phyloP scores from a whole-genome alignment of 2,113 vertebrate species.

The Phoenicopterus ruber region DNA sequence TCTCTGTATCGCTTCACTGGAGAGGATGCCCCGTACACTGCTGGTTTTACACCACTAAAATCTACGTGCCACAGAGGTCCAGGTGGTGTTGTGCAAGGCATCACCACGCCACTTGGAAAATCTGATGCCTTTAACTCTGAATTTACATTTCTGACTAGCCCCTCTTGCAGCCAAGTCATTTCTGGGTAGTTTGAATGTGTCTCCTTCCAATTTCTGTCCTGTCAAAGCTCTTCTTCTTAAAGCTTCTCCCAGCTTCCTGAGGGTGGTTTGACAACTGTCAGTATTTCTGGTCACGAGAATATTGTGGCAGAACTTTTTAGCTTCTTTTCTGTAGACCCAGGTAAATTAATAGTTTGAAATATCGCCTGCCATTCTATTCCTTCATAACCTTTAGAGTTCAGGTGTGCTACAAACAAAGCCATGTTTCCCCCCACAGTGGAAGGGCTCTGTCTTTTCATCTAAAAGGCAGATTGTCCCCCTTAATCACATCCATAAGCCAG shows the following conservation, averaged over 20 bases:
- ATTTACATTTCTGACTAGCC: neutral
- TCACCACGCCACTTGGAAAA: neutral
- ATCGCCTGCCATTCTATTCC: neutral
- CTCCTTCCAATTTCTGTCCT: neutral
- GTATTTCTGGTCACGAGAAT: neutral
- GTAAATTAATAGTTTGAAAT: neutral
- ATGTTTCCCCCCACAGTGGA: neutral
- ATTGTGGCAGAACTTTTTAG: neutral
- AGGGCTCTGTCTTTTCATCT: neutral
- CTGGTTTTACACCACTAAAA: neutral
- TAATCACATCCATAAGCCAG: neutral
- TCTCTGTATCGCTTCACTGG: neutral
- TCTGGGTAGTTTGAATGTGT: neutral
- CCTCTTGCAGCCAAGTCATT: neutral
- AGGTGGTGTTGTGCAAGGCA: rapidly evolving
- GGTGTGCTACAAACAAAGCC: neutral
- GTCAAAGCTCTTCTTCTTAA: neutral
- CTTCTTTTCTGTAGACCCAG: neutral
- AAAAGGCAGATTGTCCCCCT: neutral
- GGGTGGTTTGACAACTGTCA: neutral
- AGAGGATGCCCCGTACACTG: neutral
- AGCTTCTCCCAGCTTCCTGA: neutral
- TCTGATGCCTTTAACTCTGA: neutral
- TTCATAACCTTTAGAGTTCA: neutral
- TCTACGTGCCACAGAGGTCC: neutral